Base-by-base conservation (phyloP, 2,797 vertebrate genomes). In the Falco cherrug region DNA sequence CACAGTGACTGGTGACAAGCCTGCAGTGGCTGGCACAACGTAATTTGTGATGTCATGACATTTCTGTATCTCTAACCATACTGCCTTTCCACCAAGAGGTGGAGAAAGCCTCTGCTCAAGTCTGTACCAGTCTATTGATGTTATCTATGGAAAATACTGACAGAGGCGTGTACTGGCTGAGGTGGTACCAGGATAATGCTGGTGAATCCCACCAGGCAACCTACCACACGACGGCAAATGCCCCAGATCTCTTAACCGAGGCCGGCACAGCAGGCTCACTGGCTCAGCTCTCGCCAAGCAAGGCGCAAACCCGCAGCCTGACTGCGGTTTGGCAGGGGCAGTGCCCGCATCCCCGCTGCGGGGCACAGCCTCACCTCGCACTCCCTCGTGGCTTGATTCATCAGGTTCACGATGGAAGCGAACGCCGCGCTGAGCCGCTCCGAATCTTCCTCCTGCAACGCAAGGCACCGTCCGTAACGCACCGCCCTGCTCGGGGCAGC, bases 301-400 rank as follows among this genome's bases (percentile, higher is more conserved):
- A 6, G 0, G 6, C 64, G 65, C 61, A 48, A 51, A 24, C 17
- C 16, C 1, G 4, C 39, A 39, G 15, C 3, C 29, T 13, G 1
- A 13, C 16, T 12, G 41, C 59, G 45, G 20, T n/a, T 31, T n/a
- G 67, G 48, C 51, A 33, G 3, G 35, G 67, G 28, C 0, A 29
- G 64, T 0, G 39, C 41, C 41, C 15, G 41, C 41, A 16, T 16
- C 25, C 39, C 12, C 26, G 16, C 43, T 17, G 45, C 24, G 37
- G 47, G 31, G 3, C 13, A 9, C 16, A 9, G 6, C 48, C 95
- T 97, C 97, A 99, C 99, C 98, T 98, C 97, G 79, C 99, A 99
- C n/a, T 98, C 98, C 91, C 86, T 88, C 9, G 98, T 98, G 8
- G 98, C 98, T 87, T 97, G 97, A 31, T 96, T 96, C 99, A 99